Evolutionary conservation across 2,888 invertebrate species (phyloP).

Genomic region (Tachystola acroxantha): DNA sequence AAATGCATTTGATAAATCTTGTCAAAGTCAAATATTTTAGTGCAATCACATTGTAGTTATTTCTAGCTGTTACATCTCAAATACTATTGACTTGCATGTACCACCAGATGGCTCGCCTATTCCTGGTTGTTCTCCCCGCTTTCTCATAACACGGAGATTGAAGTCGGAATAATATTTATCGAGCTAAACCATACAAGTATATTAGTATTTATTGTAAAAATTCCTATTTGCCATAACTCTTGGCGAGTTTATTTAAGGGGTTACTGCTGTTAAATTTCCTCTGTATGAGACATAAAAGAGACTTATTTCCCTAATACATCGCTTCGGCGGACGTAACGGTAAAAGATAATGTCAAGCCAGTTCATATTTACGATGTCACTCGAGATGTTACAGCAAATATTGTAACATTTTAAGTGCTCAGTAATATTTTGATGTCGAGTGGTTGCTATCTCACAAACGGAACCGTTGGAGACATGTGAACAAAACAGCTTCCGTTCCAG

Average conservation of each 20-base stretch:
- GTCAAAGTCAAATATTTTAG: too few species aligned
- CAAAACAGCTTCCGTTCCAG: constrained; percentile 1
- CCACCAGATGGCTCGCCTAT: too few species aligned
- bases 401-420: constrained; percentile 14
- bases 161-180: too few species aligned
- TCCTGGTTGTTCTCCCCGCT: too few species aligned
- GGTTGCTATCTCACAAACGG: constrained; percentile 6
- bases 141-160: too few species aligned
- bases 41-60: too few species aligned
- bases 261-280: constrained; percentile 51
- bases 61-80: too few species aligned
- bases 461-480: constrained; percentile 5
- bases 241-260: constrained; percentile 22
- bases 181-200: too few species aligned
- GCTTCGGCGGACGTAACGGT: constrained; percentile 32
- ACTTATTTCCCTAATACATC: constrained; percentile 58
- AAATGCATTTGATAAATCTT: too few species aligned
- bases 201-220: too few species aligned
- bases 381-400: constrained; percentile 29
- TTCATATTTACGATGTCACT: constrained; percentile 47
- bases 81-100: too few species aligned
- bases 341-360: constrained; percentile 36
- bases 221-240: constrained; percentile 22
- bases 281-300: constrained; percentile 42
- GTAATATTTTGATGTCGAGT: constrained; percentile 14